Evolutionary conservation across 2,888 invertebrate genomes (phyloP).

Genomic region (Platycheirus albimanus): DNA sequence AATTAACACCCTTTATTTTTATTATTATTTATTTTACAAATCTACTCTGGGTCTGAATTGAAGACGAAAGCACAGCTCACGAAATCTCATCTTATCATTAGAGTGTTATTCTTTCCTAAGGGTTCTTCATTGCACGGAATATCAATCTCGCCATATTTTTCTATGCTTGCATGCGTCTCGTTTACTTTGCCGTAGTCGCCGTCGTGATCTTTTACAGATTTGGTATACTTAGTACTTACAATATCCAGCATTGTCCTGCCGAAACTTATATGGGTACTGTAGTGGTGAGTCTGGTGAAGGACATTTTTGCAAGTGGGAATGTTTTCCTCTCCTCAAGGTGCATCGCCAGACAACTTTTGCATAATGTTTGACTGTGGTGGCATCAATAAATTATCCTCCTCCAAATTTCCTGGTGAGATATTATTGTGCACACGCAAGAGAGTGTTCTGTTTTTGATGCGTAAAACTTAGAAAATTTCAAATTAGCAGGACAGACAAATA

Average conservation of each 20-base stretch:
- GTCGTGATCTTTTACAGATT: conserved; percentile 93
- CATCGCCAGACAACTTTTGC: conserved; percentile 98
- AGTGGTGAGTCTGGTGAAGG: conserved; percentile 99
- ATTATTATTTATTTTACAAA: conserved; percentile 78
- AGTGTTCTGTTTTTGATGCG: conserved; percentile 29
- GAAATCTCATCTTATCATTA: conserved; percentile 98
- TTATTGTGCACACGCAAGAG: conserved; percentile 56
- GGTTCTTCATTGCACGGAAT: conserved; percentile 99
- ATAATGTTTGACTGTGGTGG: conserved; percentile 98
- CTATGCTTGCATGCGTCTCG: conserved; percentile 91
- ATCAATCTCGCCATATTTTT: conserved; percentile 98
- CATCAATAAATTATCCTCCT: conserved; percentile 98
- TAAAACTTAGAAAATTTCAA: conserved; percentile 46
- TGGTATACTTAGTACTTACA: conserved; percentile 98
- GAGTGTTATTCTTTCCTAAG: conserved; percentile 98
- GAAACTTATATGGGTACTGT: conserved; percentile 99
- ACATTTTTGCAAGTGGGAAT: conserved; percentile 98
- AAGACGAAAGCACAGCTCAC: conserved; percentile 93
- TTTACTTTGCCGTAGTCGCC: conserved; percentile 87
- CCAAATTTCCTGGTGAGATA: conserved; percentile 98
- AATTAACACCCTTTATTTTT: too few species aligned
- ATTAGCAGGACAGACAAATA: conserved; percentile 49
- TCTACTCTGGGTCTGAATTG: conserved; percentile 93
- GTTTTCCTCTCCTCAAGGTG: conserved; percentile 99
- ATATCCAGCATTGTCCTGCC: conserved; percentile 99